Evolutionary conservation across 2,888 invertebrate genomes (phyloP), one percentile per base, ranked within the genome.

Genomic region (Bugulina stolonifera): DNA sequence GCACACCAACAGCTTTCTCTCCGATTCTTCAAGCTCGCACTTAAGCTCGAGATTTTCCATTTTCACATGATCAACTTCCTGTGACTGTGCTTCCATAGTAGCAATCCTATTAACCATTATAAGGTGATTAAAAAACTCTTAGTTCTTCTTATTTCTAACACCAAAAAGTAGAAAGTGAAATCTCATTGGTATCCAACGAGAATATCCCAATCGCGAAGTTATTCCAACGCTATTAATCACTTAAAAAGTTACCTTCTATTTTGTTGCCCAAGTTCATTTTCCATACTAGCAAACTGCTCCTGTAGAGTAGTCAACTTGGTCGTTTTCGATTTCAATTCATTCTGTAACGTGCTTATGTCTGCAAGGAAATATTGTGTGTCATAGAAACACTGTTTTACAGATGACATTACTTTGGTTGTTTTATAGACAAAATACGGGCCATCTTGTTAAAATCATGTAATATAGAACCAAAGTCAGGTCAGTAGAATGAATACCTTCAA

Each of bases 41-140:
- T 64, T 64, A 2, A 64, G 64, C 27, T 64, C 64, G 5, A 64
- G 10, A 34, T 64, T 64, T 32, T 64, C 64, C 64, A 64, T 64
- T n/a, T 64, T 64, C 2, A 64, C 32, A 32, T 64, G 18, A 5
- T 64, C 64, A 2, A 32, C 32, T n/a, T 34, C 25, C 32, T 64
- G 64, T 34, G 32, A 5, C 32, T 64, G 25, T 14, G 64, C 34
- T n/a, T 64, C 64, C 64, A 64, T 27, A 29, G 27, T 18, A 32
- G 29, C 32, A 10, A 32, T 29, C 32, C 64, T 64, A 43, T 43
- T 18, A 43, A 18, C n/a, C n/a, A n/a, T n/a, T n/a, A n/a, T n/a
- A n/a, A n/a, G n/a, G n/a, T n/a, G n/a, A n/a, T n/a, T n/a, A n/a
- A n/a, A n/a, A n/a, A n/a, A n/a, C n/a, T n/a, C n/a, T n/a, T n/a